Evolutionary conservation across 2,888 invertebrate genomes (phyloP).

Genomic region (Gasteruption jaculator): DNA sequence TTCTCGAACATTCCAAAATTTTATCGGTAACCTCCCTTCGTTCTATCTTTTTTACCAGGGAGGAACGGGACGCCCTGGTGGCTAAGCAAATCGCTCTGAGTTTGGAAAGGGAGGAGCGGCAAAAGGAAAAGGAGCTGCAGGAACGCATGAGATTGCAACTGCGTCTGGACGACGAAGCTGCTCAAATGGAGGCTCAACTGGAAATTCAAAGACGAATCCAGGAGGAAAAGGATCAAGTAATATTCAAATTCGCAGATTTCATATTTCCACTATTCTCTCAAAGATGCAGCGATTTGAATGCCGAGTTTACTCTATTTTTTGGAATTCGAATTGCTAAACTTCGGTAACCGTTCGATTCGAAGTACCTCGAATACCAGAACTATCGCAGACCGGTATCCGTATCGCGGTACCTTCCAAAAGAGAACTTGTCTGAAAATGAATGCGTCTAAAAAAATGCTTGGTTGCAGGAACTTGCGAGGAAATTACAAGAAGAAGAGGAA

Average conservation of each 20-base stretch:
- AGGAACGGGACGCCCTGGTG: slow-evolving; percentile 64
- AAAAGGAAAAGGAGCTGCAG: slow-evolving; percentile 55
- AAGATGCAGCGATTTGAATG: too few relatives aligned
- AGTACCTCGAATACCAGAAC: too few relatives aligned
- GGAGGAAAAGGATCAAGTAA: slow-evolving; percentile 70
- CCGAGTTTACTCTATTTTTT: too few relatives aligned
- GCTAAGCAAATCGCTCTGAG: slow-evolving; percentile 67
- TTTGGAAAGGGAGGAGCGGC: slow-evolving; percentile 57
- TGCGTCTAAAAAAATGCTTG: slow-evolving; percentile 12
- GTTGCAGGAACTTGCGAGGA: slow-evolving; percentile 65
- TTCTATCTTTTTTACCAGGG: too few relatives aligned
- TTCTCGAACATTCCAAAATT: too few relatives aligned
- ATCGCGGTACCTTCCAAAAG: too few relatives aligned
- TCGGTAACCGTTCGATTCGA: too few relatives aligned
- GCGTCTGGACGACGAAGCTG: slow-evolving; percentile 45
- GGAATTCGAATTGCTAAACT: too few relatives aligned
- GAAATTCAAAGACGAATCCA: slow-evolving; percentile 63
- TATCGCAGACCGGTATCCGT: too few relatives aligned
- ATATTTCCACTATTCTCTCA: slow-evolving; percentile 16
- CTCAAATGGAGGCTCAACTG: slow-evolving; percentile 38
- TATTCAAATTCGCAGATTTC: slow-evolving; percentile 17
- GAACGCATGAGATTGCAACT: slow-evolving; percentile 51
- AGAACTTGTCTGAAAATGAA: too few relatives aligned
- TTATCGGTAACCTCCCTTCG: not conserved
- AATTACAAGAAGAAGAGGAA: slow-evolving; percentile 73